A percentile compares a stretch with the other conserved stretches of the same genome.
phyloP scores from a whole-genome alignment of 2,888 invertebrate genomes.

The Thereva nobilitata region DNA sequence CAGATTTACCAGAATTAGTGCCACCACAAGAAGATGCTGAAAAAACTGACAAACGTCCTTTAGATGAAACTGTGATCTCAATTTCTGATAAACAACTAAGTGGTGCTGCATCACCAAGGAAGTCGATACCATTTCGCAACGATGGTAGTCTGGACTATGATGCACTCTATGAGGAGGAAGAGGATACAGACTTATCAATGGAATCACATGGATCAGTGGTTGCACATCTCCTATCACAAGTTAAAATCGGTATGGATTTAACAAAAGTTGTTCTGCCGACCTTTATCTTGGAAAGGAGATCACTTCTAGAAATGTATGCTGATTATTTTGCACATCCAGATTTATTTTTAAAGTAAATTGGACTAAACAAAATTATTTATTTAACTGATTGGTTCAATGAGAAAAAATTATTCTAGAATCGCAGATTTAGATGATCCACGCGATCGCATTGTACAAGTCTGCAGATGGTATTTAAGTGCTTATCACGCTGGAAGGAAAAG shows the following conservation, averaged over 20 bases:
- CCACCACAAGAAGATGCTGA: conserved; percentile 9
- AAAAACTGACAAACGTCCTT: conserved; percentile 15
- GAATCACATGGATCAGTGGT: conserved; percentile 97
- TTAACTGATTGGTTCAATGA: neutral
- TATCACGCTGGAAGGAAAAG: conserved; percentile 98
- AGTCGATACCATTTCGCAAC: conserved; percentile 59
- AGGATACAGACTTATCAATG: conserved; percentile 87
- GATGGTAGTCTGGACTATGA: conserved; percentile 82
- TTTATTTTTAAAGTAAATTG: conserved; percentile 80
- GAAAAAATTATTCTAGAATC: conserved; percentile 65
- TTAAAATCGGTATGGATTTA: conserved; percentile 99
- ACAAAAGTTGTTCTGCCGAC: conserved; percentile 97
- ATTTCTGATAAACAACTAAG: conserved; percentile 45
- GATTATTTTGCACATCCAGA: conserved; percentile 99
- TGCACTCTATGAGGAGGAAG: conserved; percentile 88
- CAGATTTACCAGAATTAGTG: conserved; percentile 19
- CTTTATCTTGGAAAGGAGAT: conserved; percentile 96
- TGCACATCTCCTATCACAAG: conserved; percentile 94
- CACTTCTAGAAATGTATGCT: conserved; percentile 98
- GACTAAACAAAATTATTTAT: conserved; percentile 21
- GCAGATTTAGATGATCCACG: conserved; percentile 82
- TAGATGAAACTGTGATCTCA: conserved; percentile 44
- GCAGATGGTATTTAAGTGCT: conserved; percentile 96
- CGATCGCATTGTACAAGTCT: conserved; percentile 92
- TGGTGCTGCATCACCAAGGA: conserved; percentile 36